Percentiles rank a stretch among this genome's conserved stretches.
Conservation (phyloP, 2,888 invertebrate genomes). For the Cheilosia vernalis region DNA sequence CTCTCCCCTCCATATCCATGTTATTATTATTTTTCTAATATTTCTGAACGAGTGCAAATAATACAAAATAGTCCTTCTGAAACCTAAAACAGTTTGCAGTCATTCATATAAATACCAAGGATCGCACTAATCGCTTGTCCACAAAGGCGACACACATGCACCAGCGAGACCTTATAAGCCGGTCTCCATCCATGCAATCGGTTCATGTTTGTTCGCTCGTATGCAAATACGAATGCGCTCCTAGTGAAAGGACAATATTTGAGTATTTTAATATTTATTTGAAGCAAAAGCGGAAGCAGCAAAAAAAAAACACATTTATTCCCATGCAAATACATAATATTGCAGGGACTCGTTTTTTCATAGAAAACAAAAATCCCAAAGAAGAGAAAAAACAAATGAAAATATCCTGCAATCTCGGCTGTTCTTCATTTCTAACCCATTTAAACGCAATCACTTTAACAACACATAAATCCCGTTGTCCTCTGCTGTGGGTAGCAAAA, state of each 20-base stretch:
- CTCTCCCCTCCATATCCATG: too few species aligned
- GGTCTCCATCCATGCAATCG: slow-evolving; percentile 34
- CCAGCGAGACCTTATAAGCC: not conserved
- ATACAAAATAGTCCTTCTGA: not conserved
- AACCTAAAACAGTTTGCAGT: not conserved
- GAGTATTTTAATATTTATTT: slow-evolving; percentile 73
- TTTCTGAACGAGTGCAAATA: not conserved
- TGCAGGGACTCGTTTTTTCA: slow-evolving; percentile 39
- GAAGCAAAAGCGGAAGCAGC: slow-evolving; percentile 56
- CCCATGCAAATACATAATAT: slow-evolving; percentile 36
- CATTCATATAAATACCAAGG: slow-evolving; percentile 1
- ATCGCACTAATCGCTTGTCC: not conserved
- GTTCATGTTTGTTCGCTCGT: slow-evolving; percentile 55
- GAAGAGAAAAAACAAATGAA: slow-evolving; percentile 6
- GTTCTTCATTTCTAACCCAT: slow-evolving; percentile 59
- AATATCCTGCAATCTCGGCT: slow-evolving; percentile 29
- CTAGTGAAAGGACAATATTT: slow-evolving; percentile 63
- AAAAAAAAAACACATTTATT: slow-evolving; percentile 8
- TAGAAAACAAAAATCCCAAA: slow-evolving; percentile 3
- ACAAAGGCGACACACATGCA: not conserved
- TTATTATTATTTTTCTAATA: too few species aligned
- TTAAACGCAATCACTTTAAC: slow-evolving; percentile 57
- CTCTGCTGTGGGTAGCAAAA: slow-evolving; percentile 5
- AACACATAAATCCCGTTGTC: slow-evolving; percentile 24
- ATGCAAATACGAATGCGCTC: slow-evolving; percentile 60